Evolutionary conservation across 2,888 invertebrate genomes (phyloP).

Genomic region (Liopterus haemorrhoidalis): DNA sequence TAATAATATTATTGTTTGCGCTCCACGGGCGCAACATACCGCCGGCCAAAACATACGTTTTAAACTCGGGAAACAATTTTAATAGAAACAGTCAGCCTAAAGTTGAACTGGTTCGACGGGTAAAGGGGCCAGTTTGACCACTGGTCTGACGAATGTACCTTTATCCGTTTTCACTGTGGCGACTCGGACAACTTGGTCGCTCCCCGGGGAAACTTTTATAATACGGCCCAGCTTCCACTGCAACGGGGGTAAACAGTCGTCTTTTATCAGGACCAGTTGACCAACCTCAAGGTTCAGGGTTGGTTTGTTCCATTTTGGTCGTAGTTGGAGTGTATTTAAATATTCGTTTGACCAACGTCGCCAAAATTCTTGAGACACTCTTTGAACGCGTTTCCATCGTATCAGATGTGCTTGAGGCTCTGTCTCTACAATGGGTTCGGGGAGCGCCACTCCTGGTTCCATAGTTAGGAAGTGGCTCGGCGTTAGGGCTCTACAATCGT

Average conservation of each 20-base stretch:
- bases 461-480: no score
- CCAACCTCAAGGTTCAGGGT: not conserved
- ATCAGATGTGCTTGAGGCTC: no score
- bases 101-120: not conserved
- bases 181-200: not conserved
- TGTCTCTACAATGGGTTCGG: no score
- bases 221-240: slow-evolving; percentile 2
- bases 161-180: not conserved
- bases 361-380: not conserved
- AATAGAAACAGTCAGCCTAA: no score
- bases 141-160: not conserved
- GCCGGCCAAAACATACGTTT: no score
- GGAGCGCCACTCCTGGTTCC: no score
- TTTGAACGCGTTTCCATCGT: not conserved
- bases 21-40: no score
- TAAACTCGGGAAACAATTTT: no score
- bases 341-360: not conserved
- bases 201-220: not conserved
- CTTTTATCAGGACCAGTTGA: not conserved
- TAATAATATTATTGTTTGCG: no score
- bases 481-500: no score
- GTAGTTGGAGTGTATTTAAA: not conserved
- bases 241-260: not conserved
- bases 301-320: not conserved
- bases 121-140: not conserved